Evolutionary conservation across 1,140 invertebrate species (phyloP), one percentile per base, ranked within the genome.

Genomic region (Drosophila arizonae): DNA sequence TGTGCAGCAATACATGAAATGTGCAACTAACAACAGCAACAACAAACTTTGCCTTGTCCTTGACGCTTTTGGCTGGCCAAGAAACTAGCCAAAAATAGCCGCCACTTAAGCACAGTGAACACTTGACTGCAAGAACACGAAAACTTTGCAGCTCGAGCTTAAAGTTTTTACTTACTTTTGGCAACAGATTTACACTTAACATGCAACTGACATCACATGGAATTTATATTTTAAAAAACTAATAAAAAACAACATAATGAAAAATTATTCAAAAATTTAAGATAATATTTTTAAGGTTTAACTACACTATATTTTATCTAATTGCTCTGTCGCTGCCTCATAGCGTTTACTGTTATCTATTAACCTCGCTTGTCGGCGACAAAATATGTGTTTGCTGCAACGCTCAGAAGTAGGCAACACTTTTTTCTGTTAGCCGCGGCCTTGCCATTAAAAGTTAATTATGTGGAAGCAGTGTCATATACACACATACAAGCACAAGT

Each of bases 391-490:
- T 43, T 52, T 33, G 30, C 15, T 30, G 17, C 30, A 9, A 33
- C 72, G 60, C 60, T 51, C n/a, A 26, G 24, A 79, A 76, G 72
- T 50, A 64, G 72, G 65, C 80, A 67, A 72, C 57, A 64, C 36
- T 66, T 48, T 77, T 74, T 56, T 51, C 24, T 64, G 43, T 77
- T 74, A 56, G 60, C 17, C 41, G 21, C 33, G 61, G 67, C 71
- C 67, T 71, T 70, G 78, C 68, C 62, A 82, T 87, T 67, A 77
- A 82, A 82, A 87, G 73, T 88, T 87, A 82, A 87, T 88, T 82
- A 79, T 71, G 69, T 79, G 76, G 79, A 87, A 87, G 56, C 60
- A 65, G 50, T 63, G 63, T 54, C 33, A 58, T 11, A 54, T 8
- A 41, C 17, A 52, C 17, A 28, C 50, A 66, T 43, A 56, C 62